Evolutionary conservation across 1,140 invertebrate species (phyloP).

Genomic region (Sycophaga agraensis): DNA sequence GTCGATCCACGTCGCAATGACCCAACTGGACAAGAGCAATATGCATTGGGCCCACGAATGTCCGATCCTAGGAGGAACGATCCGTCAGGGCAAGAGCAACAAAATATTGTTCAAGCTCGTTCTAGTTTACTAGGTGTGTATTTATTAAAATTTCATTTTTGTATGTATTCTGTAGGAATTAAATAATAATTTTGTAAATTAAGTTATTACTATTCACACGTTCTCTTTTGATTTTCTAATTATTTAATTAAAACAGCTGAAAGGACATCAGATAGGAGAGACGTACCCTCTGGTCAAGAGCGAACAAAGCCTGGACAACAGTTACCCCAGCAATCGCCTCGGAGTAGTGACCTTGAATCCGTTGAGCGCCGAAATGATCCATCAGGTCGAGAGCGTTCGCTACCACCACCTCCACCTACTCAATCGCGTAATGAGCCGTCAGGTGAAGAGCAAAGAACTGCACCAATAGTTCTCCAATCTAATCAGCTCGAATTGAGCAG

Average conservation of each 20-base stretch:
- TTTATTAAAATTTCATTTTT: background rate
- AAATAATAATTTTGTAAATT: too few relatives aligned
- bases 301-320: slow-evolving; percentile 25
- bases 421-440: slow-evolving; percentile 54
- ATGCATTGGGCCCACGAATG: slow-evolving; percentile 33
- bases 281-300: slow-evolving; percentile 52
- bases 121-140: slow-evolving; percentile 8
- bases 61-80: slow-evolving; percentile 50
- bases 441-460: slow-evolving; percentile 46
- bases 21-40: slow-evolving; percentile 53
- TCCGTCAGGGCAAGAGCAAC: slow-evolving; percentile 51
- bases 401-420: slow-evolving; percentile 37
- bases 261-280: slow-evolving; percentile 43
- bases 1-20: slow-evolving; percentile 51
- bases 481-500: slow-evolving; percentile 41
- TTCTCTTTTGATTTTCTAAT: too few relatives aligned
- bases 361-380: slow-evolving; percentile 52
- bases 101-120: slow-evolving; percentile 33
- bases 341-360: slow-evolving; percentile 20
- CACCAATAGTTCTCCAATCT: slow-evolving; percentile 27
- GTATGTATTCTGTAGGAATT: too few relatives aligned
- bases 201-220: too few relatives aligned
- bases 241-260: slow-evolving; percentile 31
- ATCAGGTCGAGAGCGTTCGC: slow-evolving; percentile 47
- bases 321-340: background rate